Percentiles rank a stretch among this genome's conserved stretches.
phyloP scores from a whole-genome alignment of 2,797 vertebrate genomes.

The Intellagama lesueurii region DNA sequence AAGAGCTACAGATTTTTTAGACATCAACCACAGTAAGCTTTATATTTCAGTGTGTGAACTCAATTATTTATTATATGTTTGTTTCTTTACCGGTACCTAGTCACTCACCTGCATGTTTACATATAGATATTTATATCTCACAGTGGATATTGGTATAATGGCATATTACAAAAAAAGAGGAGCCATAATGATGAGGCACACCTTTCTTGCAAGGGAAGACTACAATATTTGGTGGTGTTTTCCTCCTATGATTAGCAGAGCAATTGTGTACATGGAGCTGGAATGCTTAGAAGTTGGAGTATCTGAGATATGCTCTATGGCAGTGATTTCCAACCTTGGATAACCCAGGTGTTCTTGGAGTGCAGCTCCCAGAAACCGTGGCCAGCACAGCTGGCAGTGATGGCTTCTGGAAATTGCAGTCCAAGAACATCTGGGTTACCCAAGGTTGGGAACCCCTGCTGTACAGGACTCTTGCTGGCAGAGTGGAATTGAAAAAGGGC shows the following conservation, averaged over 20 bases:
- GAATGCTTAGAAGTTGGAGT: not conserved
- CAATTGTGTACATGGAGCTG: not conserved
- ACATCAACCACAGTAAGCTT: constrained; percentile 14
- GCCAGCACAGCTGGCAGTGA: too few relatives aligned
- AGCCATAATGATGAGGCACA: not conserved
- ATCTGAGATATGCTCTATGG: not conserved
- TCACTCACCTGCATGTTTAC: not conserved
- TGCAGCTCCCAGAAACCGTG: too few relatives aligned
- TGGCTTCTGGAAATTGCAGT: too few relatives aligned
- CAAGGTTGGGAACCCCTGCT: too few relatives aligned
- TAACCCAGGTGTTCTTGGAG: too few relatives aligned
- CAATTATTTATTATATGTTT: not conserved
- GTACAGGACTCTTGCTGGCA: not conserved
- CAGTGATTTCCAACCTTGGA: too few relatives aligned
- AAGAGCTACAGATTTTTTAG: not conserved
- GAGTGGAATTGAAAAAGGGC: not conserved
- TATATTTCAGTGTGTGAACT: not conserved
- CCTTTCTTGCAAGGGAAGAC: not conserved
- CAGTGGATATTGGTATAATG: not conserved
- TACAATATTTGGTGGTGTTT: not conserved
- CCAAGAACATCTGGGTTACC: too few relatives aligned
- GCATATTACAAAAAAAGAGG: not conserved
- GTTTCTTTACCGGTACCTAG: not conserved
- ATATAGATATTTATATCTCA: not conserved
- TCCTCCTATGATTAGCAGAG: not conserved